Evolutionary conservation across 2,888 invertebrate genomes (phyloP).

Genomic region (Athripsodes cinereus): DNA sequence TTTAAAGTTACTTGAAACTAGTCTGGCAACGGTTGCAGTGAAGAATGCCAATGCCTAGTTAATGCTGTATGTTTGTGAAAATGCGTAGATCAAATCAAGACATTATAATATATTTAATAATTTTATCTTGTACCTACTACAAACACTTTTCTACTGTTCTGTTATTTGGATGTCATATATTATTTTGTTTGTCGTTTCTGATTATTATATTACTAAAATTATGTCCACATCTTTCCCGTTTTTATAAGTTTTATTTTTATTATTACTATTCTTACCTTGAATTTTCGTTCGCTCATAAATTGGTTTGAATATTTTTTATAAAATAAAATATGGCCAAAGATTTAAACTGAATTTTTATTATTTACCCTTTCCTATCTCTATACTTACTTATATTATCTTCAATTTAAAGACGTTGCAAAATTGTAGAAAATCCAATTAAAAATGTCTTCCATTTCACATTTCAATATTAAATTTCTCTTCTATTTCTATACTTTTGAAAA

Average conservation of each 20-base stretch:
- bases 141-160: neutral
- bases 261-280: neutral
- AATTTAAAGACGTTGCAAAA: too few species aligned
- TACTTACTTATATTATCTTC: too few species aligned
- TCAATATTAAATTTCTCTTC: too few species aligned
- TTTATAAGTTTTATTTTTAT: neutral
- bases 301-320: neutral
- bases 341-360: neutral
- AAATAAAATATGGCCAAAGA: conserved; percentile 2
- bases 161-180: neutral
- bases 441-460: neutral
- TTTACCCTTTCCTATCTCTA: too few species aligned
- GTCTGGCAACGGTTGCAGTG: too few species aligned
- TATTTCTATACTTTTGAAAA: too few species aligned
- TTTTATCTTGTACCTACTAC: neutral
- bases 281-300: neutral
- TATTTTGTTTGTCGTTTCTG: neutral
- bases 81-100: neutral
- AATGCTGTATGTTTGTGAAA: neutral
- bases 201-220: neutral
- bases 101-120: neutral
- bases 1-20: too few species aligned
- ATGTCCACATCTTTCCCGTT: too few species aligned
- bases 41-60: too few species aligned
- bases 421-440: neutral